Evolutionary conservation across 2,888 invertebrate genomes (phyloP).

Genomic region (Dryococelus australis): DNA sequence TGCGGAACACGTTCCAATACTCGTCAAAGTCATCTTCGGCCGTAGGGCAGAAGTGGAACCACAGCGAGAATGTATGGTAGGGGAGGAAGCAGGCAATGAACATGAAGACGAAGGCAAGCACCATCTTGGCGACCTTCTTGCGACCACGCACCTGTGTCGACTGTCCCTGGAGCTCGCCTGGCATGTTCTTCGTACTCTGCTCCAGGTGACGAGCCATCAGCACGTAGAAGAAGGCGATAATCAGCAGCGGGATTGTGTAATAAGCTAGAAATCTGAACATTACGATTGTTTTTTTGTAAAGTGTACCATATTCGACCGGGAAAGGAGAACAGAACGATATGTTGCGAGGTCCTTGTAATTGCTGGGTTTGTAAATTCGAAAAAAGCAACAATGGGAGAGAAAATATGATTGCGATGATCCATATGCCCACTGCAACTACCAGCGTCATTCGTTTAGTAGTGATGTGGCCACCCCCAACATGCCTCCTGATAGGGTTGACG

Average conservation of each 20-base stretch:
- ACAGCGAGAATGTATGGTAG: slow-evolving; percentile 81
- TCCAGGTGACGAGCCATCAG: slow-evolving; percentile 89
- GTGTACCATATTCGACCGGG: slow-evolving; percentile 61
- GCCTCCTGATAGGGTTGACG: slow-evolving; percentile 78
- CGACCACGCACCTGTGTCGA: slow-evolving; percentile 72
- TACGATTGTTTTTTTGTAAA: slow-evolving; percentile 61
- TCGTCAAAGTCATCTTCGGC: slow-evolving; percentile 72
- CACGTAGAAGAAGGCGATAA: slow-evolving; percentile 87
- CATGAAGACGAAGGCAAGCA: slow-evolving; percentile 90
- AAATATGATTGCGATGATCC: slow-evolving; percentile 78
- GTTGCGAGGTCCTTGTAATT: slow-evolving; percentile 66
- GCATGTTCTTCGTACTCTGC: slow-evolving; percentile 83
- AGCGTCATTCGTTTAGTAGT: slow-evolving; percentile 62
- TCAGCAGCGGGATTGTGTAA: slow-evolving; percentile 83
- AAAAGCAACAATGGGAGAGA: slow-evolving; percentile 82
- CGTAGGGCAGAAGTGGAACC: slow-evolving; percentile 81
- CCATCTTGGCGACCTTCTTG: slow-evolving; percentile 79
- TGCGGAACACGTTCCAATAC: slow-evolving; percentile 80
- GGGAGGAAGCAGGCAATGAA: slow-evolving; percentile 90
- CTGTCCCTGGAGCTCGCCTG: slow-evolving; percentile 74
- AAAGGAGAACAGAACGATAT: slow-evolving; percentile 75
- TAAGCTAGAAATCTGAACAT: slow-evolving; percentile 76
- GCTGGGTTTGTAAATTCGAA: slow-evolving; percentile 67
- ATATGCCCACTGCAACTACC: slow-evolving; percentile 77
- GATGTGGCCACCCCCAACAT: slow-evolving; percentile 57